These are phyloP conservation scores for Cepphus grylle DNA, from an alignment of 2,113 vertebrate genomes.

Conservation along the genomic window DNA sequence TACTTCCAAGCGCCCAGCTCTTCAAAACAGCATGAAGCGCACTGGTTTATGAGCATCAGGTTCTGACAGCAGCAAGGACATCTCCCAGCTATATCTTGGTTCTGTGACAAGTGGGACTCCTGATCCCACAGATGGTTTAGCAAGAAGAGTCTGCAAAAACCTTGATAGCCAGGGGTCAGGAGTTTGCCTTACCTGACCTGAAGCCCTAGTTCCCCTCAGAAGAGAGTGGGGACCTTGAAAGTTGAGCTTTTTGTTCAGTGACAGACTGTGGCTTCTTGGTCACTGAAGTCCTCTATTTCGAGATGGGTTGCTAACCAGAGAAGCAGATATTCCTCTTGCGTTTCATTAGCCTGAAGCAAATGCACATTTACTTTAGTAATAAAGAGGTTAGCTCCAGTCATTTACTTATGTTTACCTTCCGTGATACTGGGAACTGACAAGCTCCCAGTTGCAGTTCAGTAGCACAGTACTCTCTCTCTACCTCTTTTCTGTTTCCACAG, in stretches of 20 bases:
- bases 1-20: not conserved
- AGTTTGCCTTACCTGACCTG: not conserved
- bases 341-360: not conserved
- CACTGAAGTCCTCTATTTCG: not conserved
- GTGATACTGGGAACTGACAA: not conserved
- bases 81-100: not conserved
- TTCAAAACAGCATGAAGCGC: not conserved
- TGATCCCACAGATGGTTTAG: not conserved
- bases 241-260: not conserved
- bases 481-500: not conserved
- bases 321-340: not conserved
- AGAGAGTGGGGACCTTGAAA: not conserved
- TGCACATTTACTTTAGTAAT: not conserved
- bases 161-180: accelerated
- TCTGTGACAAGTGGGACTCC: not conserved
- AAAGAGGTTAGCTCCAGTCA: not conserved
- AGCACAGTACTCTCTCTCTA: not conserved
- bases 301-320: not conserved
- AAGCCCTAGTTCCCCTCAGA: not conserved
- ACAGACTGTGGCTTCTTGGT: not conserved
- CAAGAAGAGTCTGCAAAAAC: not conserved
- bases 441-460: not conserved
- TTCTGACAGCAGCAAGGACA: not conserved
- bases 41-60: not conserved
- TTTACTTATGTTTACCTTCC: not conserved